phyloP scores from a whole-genome alignment of 2,797 vertebrate genomes.

The Psittacula echo region DNA sequence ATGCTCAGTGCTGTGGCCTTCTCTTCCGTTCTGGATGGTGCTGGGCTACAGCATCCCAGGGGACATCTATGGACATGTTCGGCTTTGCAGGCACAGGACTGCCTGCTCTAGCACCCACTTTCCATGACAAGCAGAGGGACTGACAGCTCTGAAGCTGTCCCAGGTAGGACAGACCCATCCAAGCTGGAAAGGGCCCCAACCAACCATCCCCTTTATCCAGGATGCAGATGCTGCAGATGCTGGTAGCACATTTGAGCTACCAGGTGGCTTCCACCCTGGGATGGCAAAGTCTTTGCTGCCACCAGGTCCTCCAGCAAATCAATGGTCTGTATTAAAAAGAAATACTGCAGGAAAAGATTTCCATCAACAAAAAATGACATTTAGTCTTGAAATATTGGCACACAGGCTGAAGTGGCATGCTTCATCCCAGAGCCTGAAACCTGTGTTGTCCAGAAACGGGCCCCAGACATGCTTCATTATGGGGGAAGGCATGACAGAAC shows the following conservation, averaged over 20 bases:
- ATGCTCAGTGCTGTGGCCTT: background rate
- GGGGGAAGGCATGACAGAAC: background rate
- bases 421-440: background rate
- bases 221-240: background rate
- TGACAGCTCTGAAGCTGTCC: background rate
- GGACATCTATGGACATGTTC: no score
- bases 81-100: background rate
- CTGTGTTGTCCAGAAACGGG: background rate
- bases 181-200: background rate
- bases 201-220: background rate
- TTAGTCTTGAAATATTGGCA: background rate
- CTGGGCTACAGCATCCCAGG: background rate
- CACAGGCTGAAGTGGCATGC: background rate
- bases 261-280: background rate
- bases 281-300: background rate
- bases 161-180: background rate
- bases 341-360: background rate
- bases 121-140: background rate
- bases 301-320: background rate
- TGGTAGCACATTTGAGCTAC: background rate
- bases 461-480: accelerated
- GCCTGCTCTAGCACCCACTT: background rate
- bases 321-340: background rate
- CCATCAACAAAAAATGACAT: background rate
- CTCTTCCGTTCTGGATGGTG: accelerated